phyloP scores from a whole-genome alignment of 2,113 vertebrate genomes.

The Chloropsis hardwickii region DNA sequence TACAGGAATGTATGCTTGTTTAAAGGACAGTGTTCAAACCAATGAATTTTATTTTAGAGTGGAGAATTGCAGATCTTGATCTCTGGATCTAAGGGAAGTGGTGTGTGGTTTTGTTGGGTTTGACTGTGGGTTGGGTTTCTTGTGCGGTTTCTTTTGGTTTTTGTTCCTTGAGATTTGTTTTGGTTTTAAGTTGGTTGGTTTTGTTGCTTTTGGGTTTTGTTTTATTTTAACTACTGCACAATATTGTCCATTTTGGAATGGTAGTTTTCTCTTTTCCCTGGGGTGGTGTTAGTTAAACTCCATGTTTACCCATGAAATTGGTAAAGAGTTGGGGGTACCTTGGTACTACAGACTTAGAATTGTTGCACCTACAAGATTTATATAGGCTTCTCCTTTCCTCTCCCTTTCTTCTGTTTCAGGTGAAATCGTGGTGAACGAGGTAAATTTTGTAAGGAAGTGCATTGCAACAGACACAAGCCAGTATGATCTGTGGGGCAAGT shows the following conservation, averaged over 20 bases:
- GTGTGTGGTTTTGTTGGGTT: background rate
- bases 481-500: conserved; percentile 92
- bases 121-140: background rate
- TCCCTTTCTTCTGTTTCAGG: conserved; percentile 66
- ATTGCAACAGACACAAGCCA: conserved; percentile 88
- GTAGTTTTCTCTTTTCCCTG: background rate
- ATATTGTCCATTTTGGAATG: background rate
- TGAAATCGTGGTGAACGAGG: conserved; percentile 97
- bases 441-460: conserved; percentile 96
- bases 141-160: background rate
- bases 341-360: background rate
- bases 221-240: background rate
- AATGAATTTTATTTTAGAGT: background rate
- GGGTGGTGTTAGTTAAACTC: background rate
- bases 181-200: background rate
- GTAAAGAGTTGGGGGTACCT: background rate
- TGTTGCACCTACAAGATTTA: background rate
- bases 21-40: background rate
- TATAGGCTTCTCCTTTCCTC: background rate
- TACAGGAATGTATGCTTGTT: background rate
- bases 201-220: background rate
- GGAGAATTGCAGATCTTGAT: background rate
- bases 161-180: background rate
- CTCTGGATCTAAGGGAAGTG: background rate
- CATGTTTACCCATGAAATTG: background rate